Conservation (phyloP, 2,797 vertebrate species). For the Sebastes aleutianus region DNA sequence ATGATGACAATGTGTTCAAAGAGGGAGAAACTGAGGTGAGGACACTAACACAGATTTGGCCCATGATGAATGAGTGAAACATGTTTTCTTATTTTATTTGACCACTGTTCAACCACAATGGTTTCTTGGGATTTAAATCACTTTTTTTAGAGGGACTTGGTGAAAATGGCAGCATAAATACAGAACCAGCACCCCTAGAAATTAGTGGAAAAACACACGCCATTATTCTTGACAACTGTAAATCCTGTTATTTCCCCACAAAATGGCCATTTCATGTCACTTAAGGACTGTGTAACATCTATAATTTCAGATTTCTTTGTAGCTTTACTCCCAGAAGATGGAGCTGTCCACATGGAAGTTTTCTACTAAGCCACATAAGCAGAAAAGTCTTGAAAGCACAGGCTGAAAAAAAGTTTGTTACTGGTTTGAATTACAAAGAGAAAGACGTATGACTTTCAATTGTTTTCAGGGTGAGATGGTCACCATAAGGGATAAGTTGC, state of each 20-base stretch:
- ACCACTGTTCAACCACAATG: neutral
- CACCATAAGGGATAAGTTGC: constrained; percentile 83
- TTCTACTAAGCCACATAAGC: neutral
- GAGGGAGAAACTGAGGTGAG: constrained; percentile 55
- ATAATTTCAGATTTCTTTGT: neutral
- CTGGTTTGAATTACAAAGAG: constrained; percentile 1
- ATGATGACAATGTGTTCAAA: constrained; percentile 66
- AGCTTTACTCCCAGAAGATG: constrained; percentile 11
- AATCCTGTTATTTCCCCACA: neutral
- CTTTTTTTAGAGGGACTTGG: neutral
- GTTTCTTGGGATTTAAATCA: neutral
- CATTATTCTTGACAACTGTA: neutral
- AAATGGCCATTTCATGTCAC: neutral
- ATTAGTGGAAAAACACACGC: neutral
- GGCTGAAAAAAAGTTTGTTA: neutral
- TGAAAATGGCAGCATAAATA: neutral
- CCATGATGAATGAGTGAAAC: neutral
- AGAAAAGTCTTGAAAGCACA: neutral
- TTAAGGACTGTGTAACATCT: neutral
- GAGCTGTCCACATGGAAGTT: constrained; percentile 3
- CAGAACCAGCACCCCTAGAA: neutral
- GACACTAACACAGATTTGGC: neutral
- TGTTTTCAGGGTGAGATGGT: constrained; percentile 81
- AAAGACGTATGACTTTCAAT: neutral
- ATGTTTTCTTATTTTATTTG: neutral